phyloP scores from a whole-genome alignment of 2,888 invertebrate species.

The Nemoura dubitans region DNA sequence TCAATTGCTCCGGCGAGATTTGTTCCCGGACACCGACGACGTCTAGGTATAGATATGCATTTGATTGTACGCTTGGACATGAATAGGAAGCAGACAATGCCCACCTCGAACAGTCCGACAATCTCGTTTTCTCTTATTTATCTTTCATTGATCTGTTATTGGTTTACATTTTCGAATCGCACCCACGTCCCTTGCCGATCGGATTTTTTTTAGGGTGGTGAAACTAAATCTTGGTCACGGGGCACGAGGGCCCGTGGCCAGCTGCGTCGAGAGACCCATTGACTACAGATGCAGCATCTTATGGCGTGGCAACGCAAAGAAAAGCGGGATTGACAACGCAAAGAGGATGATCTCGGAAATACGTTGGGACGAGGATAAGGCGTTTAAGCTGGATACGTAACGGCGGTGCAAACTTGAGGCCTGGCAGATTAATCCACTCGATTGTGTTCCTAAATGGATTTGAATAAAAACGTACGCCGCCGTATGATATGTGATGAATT shows the following conservation, averaged over 20 bases:
- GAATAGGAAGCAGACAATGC: not conserved
- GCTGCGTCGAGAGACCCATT: constrained; percentile 15
- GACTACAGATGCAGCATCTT: not conserved
- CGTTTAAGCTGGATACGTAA: constrained; percentile 19
- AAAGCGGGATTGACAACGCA: constrained; percentile 20
- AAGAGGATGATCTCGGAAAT: constrained; percentile 40
- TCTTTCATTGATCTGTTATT: constrained; percentile 38
- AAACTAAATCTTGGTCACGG: constrained; percentile 33
- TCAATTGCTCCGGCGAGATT: not conserved
- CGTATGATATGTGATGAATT: not conserved
- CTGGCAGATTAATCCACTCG: not conserved
- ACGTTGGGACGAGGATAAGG: constrained; percentile 32
- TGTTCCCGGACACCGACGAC: constrained; percentile 7
- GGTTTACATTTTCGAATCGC: constrained; percentile 36
- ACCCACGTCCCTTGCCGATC: constrained; percentile 25
- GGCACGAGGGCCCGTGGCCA: not conserved
- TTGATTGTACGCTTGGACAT: not conserved
- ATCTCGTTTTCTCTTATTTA: constrained; percentile 21
- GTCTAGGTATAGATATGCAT: not conserved
- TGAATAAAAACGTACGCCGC: not conserved
- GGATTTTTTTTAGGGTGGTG: constrained; percentile 13
- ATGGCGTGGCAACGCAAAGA: not conserved
- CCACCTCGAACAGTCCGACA: not conserved
- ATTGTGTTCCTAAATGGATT: constrained; percentile 5
- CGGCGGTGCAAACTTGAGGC: not conserved